These are phyloP conservation scores for Xanthorhoe spadicearia DNA, from an alignment of 2,888 invertebrate genomes.

Conservation along the genomic window DNA sequence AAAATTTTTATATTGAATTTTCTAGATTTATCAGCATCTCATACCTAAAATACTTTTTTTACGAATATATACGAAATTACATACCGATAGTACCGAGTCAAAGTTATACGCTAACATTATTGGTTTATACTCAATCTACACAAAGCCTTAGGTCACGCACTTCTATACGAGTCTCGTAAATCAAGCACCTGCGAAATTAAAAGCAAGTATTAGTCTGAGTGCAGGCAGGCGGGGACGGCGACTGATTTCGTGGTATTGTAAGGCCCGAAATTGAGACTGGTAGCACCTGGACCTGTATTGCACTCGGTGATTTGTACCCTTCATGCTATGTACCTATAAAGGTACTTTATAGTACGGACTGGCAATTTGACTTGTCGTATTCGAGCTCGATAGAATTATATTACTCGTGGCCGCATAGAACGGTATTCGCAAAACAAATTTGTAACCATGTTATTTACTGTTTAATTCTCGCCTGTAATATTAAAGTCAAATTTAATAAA, in stretches of 20 bases:
- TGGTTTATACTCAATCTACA: constrained; percentile 4
- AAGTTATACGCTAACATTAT: background rate
- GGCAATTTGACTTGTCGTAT: constrained; percentile 37
- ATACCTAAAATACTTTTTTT: no score
- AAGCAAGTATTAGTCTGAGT: constrained; percentile 76
- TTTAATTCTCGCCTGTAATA: background rate
- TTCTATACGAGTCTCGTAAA: constrained; percentile 77
- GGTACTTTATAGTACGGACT: no score
- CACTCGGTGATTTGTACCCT: constrained; percentile 44
- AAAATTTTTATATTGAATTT: no score
- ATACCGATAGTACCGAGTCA: background rate
- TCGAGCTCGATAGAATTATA: constrained; percentile 18
- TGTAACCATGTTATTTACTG: background rate
- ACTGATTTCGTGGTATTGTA: constrained; percentile 72
- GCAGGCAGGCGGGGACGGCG: constrained; percentile 61
- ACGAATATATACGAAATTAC: no score
- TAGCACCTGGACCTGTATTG: constrained; percentile 57
- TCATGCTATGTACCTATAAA: constrained; percentile 35
- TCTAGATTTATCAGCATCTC: no score
- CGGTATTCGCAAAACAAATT: background rate
- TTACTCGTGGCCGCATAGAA: constrained; percentile 4
- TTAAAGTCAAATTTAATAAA: background rate
- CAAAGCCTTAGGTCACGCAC: constrained; percentile 58
- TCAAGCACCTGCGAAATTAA: constrained; percentile 78
- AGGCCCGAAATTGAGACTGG: constrained; percentile 64